Base-by-base conservation (phyloP, 2,888 invertebrate species). In the Mongoloraphidia duomilia region DNA sequence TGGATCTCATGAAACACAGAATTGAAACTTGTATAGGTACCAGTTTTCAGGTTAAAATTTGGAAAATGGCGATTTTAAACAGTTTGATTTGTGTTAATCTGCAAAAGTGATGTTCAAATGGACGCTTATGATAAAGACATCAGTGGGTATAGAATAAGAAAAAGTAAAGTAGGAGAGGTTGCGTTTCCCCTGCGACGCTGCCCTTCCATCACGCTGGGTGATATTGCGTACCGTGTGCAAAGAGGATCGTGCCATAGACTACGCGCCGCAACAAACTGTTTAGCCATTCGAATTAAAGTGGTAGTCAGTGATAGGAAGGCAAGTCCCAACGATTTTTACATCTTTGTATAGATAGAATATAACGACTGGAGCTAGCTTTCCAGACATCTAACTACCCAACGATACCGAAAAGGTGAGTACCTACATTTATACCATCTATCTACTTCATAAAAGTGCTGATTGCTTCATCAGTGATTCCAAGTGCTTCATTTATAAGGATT, bases 251-350 rank as follows among this genome's bases (percentile, higher is more conserved):
- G 71, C 68, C 70, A 76, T 75, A 76, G 75, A 75, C 75, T 75
- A 76, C 71, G 61, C 66, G 66, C 65, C 61, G 65, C 65, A 62
- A 65, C 64, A 64, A 63, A 64, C 65, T 63, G 66, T 39, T 26
- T 38, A 68, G 69, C 68, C 75, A 76, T 74, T 76, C 75, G 74
- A 74, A 73, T 61, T 70, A 70, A 68, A 66, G 74, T 72, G 73
- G 73, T 74, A 71, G 74, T 73, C 69, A 67, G 71, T 69, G 71
- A 70, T 66, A 70, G 70, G 68, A 69, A 68, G 68, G 60, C 61
- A 58, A 60, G 59, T 60, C 61, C 58, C 58, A 59, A 52, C 53
- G 43, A 38, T 37, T 43, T 13, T 12, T 13, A 33, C 11, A 17
- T 10, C 13, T 33, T 17, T 43, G 34, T 36, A 43, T 26, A 26